Conservation (phyloP, 2,797 vertebrate species). For the Antennarius maculatus region DNA sequence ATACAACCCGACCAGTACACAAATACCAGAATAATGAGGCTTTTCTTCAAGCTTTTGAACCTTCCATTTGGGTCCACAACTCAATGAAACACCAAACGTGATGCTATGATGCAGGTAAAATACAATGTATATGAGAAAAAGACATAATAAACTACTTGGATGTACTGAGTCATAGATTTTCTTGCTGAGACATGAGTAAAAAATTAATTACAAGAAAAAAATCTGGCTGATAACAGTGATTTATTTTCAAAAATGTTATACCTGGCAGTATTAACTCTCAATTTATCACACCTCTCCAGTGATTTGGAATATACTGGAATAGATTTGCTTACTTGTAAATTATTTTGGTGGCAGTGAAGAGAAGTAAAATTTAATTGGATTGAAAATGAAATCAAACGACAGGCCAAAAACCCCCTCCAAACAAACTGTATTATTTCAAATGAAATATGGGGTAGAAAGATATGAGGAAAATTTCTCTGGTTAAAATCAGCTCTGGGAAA, state of each 20-base stretch:
- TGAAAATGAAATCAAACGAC: slow-evolving; percentile 16
- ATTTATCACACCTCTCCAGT: background rate
- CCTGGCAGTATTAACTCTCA: too few species aligned
- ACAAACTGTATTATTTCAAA: slow-evolving; percentile 2
- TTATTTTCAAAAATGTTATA: slow-evolving; percentile 33
- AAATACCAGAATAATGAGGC: too few species aligned
- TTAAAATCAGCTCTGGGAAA: slow-evolving; percentile 21
- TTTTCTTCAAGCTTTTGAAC: too few species aligned
- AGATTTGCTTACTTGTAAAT: slow-evolving; percentile 16
- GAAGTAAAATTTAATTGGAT: slow-evolving; percentile 10
- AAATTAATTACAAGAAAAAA: slow-evolving; percentile 1
- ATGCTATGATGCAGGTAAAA: slow-evolving; percentile 38
- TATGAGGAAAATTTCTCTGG: slow-evolving; percentile 29
- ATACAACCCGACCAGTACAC: too few species aligned
- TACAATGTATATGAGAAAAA: slow-evolving; percentile 28
- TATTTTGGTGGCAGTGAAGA: slow-evolving; percentile 4
- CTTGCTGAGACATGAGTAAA: slow-evolving; percentile 27
- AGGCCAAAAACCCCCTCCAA: slow-evolving; percentile 10
- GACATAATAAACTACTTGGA: slow-evolving; percentile 25
- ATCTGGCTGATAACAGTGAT: slow-evolving; percentile 17
- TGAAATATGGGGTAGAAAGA: slow-evolving; percentile 29
- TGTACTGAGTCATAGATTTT: slow-evolving; percentile 37
- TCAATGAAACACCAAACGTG: slow-evolving; percentile 11
- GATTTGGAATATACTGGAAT: slow-evolving; percentile 3
- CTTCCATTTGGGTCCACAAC: slow-evolving; percentile 1